Percentiles rank a stretch among this genome's conserved stretches.
phyloP scores from a whole-genome alignment of 2,797 vertebrate species.

The Clarias platycephalus region DNA sequence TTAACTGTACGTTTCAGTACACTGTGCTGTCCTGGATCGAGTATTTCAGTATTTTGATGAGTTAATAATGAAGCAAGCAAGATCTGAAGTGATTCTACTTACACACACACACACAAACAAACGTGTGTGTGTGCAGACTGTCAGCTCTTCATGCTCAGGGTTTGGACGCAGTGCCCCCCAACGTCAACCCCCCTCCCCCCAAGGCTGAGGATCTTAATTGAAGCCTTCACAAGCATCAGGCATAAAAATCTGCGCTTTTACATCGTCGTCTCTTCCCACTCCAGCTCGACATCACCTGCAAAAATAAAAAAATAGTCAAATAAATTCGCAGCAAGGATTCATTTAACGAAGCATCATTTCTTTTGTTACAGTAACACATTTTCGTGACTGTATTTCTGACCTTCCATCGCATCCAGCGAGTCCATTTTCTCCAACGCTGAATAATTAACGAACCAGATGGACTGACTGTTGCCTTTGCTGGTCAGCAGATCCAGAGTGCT shows the following conservation, averaged over 20 bases:
- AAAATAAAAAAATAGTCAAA: slow-evolving; percentile 10
- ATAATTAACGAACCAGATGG: slow-evolving; percentile 96
- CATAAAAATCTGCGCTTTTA: slow-evolving; percentile 63
- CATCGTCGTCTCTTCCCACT: slow-evolving; percentile 99
- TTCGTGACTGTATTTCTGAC: slow-evolving; percentile 67
- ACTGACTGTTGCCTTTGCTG: slow-evolving; percentile 88
- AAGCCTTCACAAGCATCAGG: slow-evolving; percentile 11
- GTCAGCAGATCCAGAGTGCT: slow-evolving; percentile 91
- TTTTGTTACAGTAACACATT: too few species aligned
- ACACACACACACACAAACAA: slow-evolving; percentile 18
- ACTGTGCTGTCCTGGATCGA: too few species aligned
- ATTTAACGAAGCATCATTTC: neutral
- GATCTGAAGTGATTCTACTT: slow-evolving; percentile 9
- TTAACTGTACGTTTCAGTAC: neutral
- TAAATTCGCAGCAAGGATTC: neutral
- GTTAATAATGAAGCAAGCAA: neutral
- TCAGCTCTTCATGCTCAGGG: slow-evolving; percentile 4
- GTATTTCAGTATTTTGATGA: neutral
- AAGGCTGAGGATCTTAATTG: neutral
- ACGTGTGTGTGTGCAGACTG: slow-evolving; percentile 1
- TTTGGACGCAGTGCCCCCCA: slow-evolving; percentile 37
- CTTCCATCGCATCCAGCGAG: slow-evolving; percentile 97
- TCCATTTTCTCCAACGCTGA: slow-evolving; percentile 98
- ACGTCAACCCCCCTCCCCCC: too few species aligned
- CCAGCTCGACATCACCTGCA: slow-evolving; percentile 93